These are phyloP conservation scores for Picus viridis DNA, from an alignment of 2,797 vertebrate genomes.

Conservation along the genomic window DNA sequence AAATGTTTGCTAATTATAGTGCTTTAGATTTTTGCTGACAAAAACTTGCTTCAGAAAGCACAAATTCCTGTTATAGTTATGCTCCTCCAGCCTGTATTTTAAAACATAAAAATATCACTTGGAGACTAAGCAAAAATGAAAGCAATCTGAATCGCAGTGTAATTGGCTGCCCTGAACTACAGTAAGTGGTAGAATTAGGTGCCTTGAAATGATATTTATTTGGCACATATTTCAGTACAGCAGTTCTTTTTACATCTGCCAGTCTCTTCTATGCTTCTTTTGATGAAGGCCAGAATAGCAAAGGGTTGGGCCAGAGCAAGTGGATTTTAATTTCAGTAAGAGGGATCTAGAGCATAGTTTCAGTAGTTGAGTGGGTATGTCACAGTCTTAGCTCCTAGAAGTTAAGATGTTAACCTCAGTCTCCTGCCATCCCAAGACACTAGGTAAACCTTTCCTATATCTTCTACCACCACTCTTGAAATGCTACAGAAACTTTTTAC, in stretches of 20 bases:
- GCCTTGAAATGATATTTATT: background rate
- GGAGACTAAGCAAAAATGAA: background rate
- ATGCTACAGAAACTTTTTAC: too few relatives aligned
- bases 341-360: background rate
- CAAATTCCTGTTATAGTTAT: background rate
- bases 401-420: background rate
- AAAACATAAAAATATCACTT: background rate
- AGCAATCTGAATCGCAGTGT: background rate
- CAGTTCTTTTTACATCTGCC: background rate
- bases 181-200: background rate
- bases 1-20: constrained; percentile 46
- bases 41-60: constrained; percentile 17
- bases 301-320: background rate
- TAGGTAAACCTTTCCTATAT: background rate
- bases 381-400: background rate
- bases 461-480: background rate
- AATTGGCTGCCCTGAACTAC: background rate
- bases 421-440: background rate
- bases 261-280: fast-evolving
- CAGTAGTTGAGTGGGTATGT: background rate
- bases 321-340: background rate
- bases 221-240: background rate
- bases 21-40: constrained; percentile 44
- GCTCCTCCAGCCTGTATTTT: constrained; percentile 23
- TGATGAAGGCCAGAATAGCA: background rate